These are phyloP conservation scores for Tyrophagus putrescentiae DNA, from an alignment of 1,140 invertebrate species.

Conservation along the genomic window DNA sequence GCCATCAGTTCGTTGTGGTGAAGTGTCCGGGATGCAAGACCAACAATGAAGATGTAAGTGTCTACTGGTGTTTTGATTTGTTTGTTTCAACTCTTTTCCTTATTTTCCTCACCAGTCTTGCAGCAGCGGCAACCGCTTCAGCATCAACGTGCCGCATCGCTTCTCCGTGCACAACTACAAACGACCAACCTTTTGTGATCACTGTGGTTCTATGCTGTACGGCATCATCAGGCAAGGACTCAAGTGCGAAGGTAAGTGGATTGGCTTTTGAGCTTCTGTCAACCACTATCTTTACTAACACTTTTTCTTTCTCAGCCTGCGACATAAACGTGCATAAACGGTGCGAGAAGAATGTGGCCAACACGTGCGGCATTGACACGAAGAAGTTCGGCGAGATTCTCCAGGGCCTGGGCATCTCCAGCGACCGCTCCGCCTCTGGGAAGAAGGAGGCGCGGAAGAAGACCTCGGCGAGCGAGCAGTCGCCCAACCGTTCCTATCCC, in stretches of 20 bases:
- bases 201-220: conserved; percentile 91
- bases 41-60: conserved; percentile 40
- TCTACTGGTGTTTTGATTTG: conserved; percentile 12
- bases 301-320: conserved; percentile 47
- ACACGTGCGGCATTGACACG: conserved; percentile 96
- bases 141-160: conserved; percentile 93
- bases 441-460: conserved; percentile 23
- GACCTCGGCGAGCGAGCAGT: conserved; percentile 33
- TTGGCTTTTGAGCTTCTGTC: not conserved
- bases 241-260: conserved; percentile 71
- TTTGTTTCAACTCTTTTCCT: not conserved
- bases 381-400: conserved; percentile 88
- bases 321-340: conserved; percentile 96
- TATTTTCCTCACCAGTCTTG: conserved; percentile 18
- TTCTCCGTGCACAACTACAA: conserved; percentile 77
- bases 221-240: conserved; percentile 90
- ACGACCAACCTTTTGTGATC: conserved; percentile 96
- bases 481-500: conserved; percentile 29
- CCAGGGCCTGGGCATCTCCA: conserved; percentile 73
- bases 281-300: not conserved
- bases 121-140: conserved; percentile 64
- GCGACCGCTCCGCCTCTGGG: conserved; percentile 47
- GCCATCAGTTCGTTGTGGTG: conserved; percentile 79
- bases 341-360: conserved; percentile 96
- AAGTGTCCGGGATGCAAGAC: conserved; percentile 83